A percentile compares a stretch with the other conserved stretches of the same genome.
phyloP scores from a whole-genome alignment of 1,140 invertebrate species.

The Wiebesia pumilae region DNA sequence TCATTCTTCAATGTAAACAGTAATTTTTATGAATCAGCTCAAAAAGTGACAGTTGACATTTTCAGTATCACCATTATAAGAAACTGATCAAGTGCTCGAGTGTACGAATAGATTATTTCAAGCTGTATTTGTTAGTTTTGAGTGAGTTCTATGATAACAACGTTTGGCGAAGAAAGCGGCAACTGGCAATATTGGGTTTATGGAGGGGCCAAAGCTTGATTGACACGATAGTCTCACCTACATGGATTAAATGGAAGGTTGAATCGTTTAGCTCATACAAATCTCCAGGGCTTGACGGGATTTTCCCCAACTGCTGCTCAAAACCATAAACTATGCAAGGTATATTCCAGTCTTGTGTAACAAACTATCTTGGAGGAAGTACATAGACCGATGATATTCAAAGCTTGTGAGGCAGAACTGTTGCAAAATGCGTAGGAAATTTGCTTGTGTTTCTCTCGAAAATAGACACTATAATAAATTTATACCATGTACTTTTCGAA shows the following conservation, averaged over 20 bases:
- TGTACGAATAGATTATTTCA: too few relatives aligned
- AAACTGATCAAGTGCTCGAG: too few relatives aligned
- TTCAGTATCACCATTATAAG: too few relatives aligned
- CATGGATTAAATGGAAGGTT: neutral
- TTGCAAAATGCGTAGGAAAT: neutral
- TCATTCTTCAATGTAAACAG: too few relatives aligned
- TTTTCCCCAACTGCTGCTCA: neutral
- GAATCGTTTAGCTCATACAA: neutral
- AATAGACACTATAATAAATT: neutral
- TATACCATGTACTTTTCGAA: neutral
- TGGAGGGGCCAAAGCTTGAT: neutral
- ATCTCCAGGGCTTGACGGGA: slow-evolving; percentile 9
- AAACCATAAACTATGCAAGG: neutral
- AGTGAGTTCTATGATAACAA: neutral
- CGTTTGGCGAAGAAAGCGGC: neutral
- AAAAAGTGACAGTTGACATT: too few relatives aligned
- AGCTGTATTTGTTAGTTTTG: too few relatives aligned
- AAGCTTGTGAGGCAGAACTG: neutral
- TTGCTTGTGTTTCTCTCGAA: neutral
- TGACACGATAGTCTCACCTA: neutral
- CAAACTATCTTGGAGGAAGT: neutral
- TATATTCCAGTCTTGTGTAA: neutral
- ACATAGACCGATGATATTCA: neutral
- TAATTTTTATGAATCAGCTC: too few relatives aligned
- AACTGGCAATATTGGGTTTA: neutral